Evolutionary conservation across 2,888 invertebrate genomes (phyloP).

Genomic region (Ophioninae sp.): DNA sequence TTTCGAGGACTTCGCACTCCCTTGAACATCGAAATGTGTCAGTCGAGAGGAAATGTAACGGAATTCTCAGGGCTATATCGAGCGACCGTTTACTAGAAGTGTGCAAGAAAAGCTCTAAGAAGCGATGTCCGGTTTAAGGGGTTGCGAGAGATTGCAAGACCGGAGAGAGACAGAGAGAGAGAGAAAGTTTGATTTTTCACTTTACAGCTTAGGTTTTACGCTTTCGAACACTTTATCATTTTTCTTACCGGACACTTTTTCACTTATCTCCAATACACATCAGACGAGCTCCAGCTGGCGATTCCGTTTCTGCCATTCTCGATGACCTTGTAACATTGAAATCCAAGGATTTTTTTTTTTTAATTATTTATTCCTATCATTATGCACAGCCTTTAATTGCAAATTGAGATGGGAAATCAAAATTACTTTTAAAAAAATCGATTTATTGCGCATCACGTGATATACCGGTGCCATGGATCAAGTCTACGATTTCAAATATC

Average conservation of each 20-base stretch:
- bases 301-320: constrained; percentile 25
- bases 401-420: too few relatives aligned
- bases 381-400: too few relatives aligned
- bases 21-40: not conserved
- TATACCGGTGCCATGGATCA: too few relatives aligned
- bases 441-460: too few relatives aligned
- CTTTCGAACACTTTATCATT: not conserved
- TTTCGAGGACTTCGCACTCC: not conserved
- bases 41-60: not conserved
- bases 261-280: not conserved
- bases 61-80: constrained; percentile 2
- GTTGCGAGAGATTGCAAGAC: not conserved
- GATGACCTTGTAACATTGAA: too few relatives aligned
- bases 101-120: not conserved
- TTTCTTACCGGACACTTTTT: not conserved
- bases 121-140: not conserved
- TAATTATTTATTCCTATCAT: too few relatives aligned
- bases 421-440: too few relatives aligned
- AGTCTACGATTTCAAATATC: too few relatives aligned
- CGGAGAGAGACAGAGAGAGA: not conserved
- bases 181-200: not conserved
- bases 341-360: too few relatives aligned
- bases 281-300: constrained; percentile 20
- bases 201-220: not conserved
- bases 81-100: not conserved